Conservation (phyloP, 92 coral and sea anemone species). For the Chrysogorgia sp. region DNA sequence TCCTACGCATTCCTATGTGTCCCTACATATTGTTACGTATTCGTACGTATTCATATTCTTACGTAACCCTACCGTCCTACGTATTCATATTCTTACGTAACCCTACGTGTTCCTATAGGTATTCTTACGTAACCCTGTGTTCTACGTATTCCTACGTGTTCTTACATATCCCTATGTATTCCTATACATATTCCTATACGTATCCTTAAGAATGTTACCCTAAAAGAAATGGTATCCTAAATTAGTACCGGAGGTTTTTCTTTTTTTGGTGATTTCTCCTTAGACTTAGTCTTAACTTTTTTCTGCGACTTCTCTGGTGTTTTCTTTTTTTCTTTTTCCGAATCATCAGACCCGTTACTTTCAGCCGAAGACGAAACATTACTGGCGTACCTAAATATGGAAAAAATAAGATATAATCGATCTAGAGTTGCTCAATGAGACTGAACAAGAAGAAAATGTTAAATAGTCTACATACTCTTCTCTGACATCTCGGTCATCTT, state of each 20-base stretch:
- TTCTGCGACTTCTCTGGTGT: constrained; percentile 60
- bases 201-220: too few species aligned
- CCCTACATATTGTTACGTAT: too few species aligned
- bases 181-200: too few species aligned
- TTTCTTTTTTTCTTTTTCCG: constrained; percentile 50
- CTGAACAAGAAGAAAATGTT: neutral
- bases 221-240: too few species aligned
- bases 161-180: too few species aligned
- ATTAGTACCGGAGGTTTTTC: constrained; percentile 59
- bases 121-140: too few species aligned
- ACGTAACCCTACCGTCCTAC: too few species aligned
- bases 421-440: neutral
- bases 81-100: too few species aligned
- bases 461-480: constrained; percentile 68
- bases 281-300: constrained; percentile 48
- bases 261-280: constrained; percentile 71
- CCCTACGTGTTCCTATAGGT: too few species aligned
- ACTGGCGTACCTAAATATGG: constrained; percentile 68
- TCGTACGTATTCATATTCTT: too few species aligned
- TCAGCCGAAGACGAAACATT: constrained; percentile 66
- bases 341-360: constrained; percentile 48
- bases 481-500: constrained; percentile 68
- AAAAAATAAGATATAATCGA: neutral
- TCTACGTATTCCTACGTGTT: too few species aligned
- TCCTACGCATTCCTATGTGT: too few species aligned